Conservation (phyloP, 2,113 vertebrate genomes). For the Lonchura striata region DNA sequence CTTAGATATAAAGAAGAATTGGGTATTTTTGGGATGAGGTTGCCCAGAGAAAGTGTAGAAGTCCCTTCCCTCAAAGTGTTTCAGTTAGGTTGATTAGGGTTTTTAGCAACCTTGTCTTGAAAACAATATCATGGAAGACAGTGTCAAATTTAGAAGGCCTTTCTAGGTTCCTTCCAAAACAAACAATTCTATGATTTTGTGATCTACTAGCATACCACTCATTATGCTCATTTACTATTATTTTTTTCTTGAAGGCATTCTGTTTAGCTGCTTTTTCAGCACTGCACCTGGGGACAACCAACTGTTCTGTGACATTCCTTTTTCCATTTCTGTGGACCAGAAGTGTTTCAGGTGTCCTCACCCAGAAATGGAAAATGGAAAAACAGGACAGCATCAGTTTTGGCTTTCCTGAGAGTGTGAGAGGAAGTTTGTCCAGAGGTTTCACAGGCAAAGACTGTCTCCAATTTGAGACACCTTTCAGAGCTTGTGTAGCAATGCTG, state of each 20-base stretch:
- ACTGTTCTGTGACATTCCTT: background rate
- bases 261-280: background rate
- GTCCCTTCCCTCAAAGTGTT: accelerated
- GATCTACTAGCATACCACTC: background rate
- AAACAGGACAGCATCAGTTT: background rate
- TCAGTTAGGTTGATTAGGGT: accelerated
- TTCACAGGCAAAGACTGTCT: background rate
- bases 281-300: background rate
- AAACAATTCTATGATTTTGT: background rate
- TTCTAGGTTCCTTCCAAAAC: background rate
- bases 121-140: background rate
- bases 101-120: background rate
- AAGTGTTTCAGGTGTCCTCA: background rate
- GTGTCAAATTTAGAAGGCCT: background rate
- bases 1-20: background rate
- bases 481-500: accelerated
- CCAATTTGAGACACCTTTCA: background rate
- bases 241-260: background rate
- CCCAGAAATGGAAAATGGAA: background rate
- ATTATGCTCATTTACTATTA: accelerated
- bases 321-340: background rate
- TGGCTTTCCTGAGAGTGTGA: background rate
- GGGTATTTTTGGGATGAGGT: accelerated
- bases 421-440: background rate
- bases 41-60: background rate